Evolutionary conservation across 2,888 invertebrate species (phyloP).

Genomic region (Synanthedon formicaeformis): DNA sequence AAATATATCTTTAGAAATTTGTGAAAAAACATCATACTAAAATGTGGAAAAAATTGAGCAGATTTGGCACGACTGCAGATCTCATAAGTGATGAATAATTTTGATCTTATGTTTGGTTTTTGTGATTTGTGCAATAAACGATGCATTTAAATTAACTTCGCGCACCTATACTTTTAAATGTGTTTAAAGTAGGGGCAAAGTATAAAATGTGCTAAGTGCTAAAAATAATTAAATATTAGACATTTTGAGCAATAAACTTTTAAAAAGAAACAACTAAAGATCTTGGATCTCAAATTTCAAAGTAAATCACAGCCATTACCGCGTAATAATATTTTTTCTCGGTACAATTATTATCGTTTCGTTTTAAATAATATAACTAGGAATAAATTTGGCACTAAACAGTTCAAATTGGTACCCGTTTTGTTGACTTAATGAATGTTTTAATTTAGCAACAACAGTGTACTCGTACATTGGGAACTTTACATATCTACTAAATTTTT

Average conservation of each 20-base stretch:
- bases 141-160: not conserved
- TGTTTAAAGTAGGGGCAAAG: not conserved
- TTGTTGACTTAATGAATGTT: constrained; percentile 19
- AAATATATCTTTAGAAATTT: constrained; percentile 6
- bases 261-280: constrained; percentile 29
- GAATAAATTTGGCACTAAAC: constrained; percentile 37
- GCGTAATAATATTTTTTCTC: constrained; percentile 4
- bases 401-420: constrained; percentile 18
- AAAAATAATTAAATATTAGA: constrained; percentile 2
- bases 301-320: constrained; percentile 63
- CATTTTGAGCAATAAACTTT: constrained; percentile 20
- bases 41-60: constrained; percentile 53
- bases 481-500: constrained; percentile 16
- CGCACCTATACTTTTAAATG: not conserved
- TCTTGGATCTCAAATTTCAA: constrained; percentile 49
- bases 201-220: not conserved
- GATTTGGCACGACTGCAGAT: constrained; percentile 45
- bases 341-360: constrained; percentile 5
- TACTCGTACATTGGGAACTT: not conserved
- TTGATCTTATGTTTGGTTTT: not conserved
- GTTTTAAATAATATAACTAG: constrained; percentile 14
- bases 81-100: no score
- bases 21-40: constrained; percentile 27
- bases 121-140: not conserved
- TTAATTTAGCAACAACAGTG: constrained; percentile 2